A percentile compares a stretch with the other conserved stretches of the same genome.
Evolutionary conservation across 2,113 vertebrate genomes (phyloP).

Genomic region (Hemicordylus capensis): DNA sequence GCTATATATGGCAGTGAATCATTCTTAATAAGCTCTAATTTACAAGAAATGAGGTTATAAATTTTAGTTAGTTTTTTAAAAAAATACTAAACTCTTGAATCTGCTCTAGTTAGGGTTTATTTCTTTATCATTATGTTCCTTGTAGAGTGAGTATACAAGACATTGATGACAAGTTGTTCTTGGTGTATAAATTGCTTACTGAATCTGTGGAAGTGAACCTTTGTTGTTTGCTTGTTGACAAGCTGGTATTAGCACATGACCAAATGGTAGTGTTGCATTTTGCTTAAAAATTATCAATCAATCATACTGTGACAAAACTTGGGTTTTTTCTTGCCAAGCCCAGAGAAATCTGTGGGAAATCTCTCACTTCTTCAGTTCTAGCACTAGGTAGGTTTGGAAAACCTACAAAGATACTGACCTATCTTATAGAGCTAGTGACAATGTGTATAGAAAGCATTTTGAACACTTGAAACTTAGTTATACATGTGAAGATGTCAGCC

Average conservation of each 20-base stretch:
- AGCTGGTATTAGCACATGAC: slow-evolving; percentile 36
- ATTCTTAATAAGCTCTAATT: neutral
- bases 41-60: neutral
- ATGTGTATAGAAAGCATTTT: neutral
- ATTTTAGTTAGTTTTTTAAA: neutral
- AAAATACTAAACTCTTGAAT: neutral
- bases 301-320: neutral
- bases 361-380: neutral
- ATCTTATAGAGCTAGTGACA: neutral
- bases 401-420: neutral
- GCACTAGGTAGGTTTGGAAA: neutral
- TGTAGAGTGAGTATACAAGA: neutral
- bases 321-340: neutral
- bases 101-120: slow-evolving; percentile 24
- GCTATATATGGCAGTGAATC: no score
- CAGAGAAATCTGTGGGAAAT: neutral
- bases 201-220: neutral
- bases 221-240: slow-evolving; percentile 17
- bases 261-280: slow-evolving; percentile 11
- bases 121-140: slow-evolving; percentile 31
- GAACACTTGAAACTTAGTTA: neutral
- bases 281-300: slow-evolving; percentile 7
- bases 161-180: slow-evolving; percentile 25
- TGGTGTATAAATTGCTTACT: slow-evolving; percentile 19
- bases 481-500: neutral